Evolutionary conservation across 2,888 invertebrate genomes (phyloP), one percentile per base, ranked within the genome.

Genomic region (Hirtodrosophila histrioides): DNA sequence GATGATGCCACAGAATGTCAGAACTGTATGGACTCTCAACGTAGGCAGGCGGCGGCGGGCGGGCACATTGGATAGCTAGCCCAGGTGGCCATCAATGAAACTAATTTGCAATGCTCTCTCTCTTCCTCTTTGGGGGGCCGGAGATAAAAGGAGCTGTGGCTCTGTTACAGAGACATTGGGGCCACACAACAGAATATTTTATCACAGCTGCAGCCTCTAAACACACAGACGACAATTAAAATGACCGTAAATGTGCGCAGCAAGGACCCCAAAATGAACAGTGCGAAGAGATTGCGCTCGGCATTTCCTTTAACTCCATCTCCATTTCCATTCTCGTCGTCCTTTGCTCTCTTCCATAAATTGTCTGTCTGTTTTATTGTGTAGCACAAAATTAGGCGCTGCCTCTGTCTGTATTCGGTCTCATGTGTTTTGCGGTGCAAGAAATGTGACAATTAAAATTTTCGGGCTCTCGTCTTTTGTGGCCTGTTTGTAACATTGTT

Each of bases 361-460:
- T 66, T 55, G 58, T 60, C 49, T 51, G 55, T 37, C 55, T 60
- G 40, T 71, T 71, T 70, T 71, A 70, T 65, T 71, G 72, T 72
- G 51, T 48, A 45, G 40, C 57, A 62, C 36, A 56, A 74, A 74
- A 77, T 74, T 74, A 72, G 74, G 58, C 73, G 9, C 43, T 36
- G 58, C 17, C 17, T 4, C n/a, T 12, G 33, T 35, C 41, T 35
- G 23, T 36, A 11, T n/a, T 29, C 17, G 53, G 74, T 62, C 84
- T 55, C 78, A 78, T 78, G 80, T 78, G 80, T 61, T 58, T 71
- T 78, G 71, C 37, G 64, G 60, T 69, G 29, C 69, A 46, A 40
- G 48, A 72, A 83, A 66, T 83, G 84, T 80, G 77, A 78, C 78
- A 78, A 78, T 78, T 83, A 83, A 78, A 78, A 80, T 80, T 63